phyloP scores from a whole-genome alignment of 2,797 vertebrate species.

The Sebastes melanostomus region DNA sequence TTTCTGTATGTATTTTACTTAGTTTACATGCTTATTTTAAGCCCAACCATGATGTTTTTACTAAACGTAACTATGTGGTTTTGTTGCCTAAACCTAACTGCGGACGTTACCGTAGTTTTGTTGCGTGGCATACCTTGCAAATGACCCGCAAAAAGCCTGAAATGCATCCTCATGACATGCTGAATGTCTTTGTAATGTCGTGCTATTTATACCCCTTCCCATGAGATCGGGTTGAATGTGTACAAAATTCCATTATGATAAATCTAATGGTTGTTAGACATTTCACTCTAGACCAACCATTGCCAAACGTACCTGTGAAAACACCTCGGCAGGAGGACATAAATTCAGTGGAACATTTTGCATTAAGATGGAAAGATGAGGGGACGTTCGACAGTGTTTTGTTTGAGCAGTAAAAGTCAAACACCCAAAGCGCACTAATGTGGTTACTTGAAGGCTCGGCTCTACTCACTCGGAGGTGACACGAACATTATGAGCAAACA shows the following conservation, averaged over 20 bases:
- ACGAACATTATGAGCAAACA: neutral
- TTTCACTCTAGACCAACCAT: neutral
- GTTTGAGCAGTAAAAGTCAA: conserved; percentile 8
- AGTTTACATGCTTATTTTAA: too few relatives aligned
- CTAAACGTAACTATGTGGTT: too few relatives aligned
- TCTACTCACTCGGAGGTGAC: neutral
- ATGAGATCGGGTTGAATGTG: neutral
- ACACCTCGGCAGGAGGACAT: neutral
- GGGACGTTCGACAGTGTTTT: neutral
- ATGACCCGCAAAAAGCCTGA: too few relatives aligned
- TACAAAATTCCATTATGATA: neutral
- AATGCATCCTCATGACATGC: too few relatives aligned
- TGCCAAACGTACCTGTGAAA: neutral
- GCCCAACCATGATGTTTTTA: too few relatives aligned
- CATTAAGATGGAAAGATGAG: neutral
- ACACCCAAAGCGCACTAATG: neutral
- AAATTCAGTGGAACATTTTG: neutral
- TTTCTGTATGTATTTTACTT: too few relatives aligned
- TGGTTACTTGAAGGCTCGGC: neutral
- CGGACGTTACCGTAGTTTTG: too few relatives aligned
- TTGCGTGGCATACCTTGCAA: too few relatives aligned
- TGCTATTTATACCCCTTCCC: too few relatives aligned
- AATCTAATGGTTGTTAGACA: neutral
- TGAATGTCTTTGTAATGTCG: too few relatives aligned
- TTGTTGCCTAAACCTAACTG: too few relatives aligned